Conservation (phyloP, 2,797 vertebrate genomes). For the Acrocephalus scirpaceus region DNA sequence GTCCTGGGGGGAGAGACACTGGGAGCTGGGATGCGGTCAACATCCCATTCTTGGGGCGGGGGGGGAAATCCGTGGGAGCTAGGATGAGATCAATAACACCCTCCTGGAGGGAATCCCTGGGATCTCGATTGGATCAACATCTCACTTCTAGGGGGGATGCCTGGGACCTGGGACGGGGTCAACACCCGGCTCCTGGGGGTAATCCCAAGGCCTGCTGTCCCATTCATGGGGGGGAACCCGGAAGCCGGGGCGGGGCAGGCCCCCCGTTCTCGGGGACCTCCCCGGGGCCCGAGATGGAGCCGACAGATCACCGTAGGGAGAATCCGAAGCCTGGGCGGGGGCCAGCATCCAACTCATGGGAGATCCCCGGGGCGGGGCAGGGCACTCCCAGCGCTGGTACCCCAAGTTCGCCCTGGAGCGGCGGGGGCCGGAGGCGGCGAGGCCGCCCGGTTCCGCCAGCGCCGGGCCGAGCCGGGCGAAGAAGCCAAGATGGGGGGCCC, state of each 20-base stretch:
- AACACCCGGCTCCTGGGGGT: too few relatives aligned
- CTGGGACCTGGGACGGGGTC: not conserved
- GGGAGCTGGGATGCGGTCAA: not conserved
- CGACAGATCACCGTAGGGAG: not conserved
- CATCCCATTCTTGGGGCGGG: not conserved
- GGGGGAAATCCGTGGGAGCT: not conserved
- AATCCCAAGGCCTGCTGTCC: not conserved
- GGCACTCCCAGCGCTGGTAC: not conserved
- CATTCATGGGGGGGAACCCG: not conserved
- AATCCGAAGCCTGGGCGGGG: not conserved
- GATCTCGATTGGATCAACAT: not conserved
- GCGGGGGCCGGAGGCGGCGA: not conserved
- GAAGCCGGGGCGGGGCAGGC: not conserved
- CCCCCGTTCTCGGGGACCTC: not conserved
- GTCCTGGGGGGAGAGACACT: not conserved
- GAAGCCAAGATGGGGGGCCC: not conserved
- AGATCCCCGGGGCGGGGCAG: not conserved
- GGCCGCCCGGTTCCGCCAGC: not conserved
- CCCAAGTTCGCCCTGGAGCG: too few relatives aligned
- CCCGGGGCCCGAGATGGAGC: not conserved
- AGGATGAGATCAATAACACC: not conserved
- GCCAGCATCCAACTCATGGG: not conserved
- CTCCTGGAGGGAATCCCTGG: fast-evolving
- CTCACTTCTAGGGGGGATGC: fast-evolving
- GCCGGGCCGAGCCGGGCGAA: not conserved